A percentile compares a stretch with the other conserved stretches of the same genome.
These are phyloP conservation scores for Sycophila sp. DNA, from an alignment of 1,140 invertebrate genomes.

Conservation along the genomic window DNA sequence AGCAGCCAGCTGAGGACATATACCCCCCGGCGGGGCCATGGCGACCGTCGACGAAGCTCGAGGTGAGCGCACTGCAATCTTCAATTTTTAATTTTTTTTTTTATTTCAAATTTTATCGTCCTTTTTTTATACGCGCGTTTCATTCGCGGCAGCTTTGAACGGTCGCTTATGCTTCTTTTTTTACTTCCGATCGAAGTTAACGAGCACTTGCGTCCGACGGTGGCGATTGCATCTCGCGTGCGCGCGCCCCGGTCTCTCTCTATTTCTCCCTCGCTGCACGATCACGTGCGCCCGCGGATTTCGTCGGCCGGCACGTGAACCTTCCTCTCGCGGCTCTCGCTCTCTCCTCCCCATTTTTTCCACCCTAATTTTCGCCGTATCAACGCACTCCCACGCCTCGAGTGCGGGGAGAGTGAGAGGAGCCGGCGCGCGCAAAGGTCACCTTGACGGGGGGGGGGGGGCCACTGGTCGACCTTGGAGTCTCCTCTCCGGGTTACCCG, in stretches of 20 bases:
- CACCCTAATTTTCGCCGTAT: too few species aligned
- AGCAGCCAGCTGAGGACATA: background rate
- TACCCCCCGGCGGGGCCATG: background rate
- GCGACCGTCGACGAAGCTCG: conserved; percentile 11
- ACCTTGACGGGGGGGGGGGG: background rate
- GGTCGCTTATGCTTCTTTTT: too few species aligned
- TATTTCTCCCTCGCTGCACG: background rate
- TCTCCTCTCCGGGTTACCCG: too few species aligned
- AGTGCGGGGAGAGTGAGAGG: background rate
- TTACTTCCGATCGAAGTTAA: too few species aligned
- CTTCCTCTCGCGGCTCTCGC: too few species aligned
- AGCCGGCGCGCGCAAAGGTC: background rate
- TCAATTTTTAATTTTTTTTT: too few species aligned
- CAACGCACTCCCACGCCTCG: background rate
- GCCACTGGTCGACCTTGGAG: background rate
- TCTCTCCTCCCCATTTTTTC: too few species aligned
- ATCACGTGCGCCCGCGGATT: background rate
- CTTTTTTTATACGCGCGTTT: too few species aligned
- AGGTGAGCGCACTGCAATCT: conserved; percentile 6
- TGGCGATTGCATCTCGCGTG: conserved; percentile 19
- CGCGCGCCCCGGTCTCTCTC: background rate
- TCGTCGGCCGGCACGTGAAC: background rate
- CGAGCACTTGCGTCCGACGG: too few species aligned
- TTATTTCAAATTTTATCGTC: too few species aligned
- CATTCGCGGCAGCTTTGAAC: too few species aligned